phyloP scores from a whole-genome alignment of 2,113 vertebrate species.

The Suncus etruscus region DNA sequence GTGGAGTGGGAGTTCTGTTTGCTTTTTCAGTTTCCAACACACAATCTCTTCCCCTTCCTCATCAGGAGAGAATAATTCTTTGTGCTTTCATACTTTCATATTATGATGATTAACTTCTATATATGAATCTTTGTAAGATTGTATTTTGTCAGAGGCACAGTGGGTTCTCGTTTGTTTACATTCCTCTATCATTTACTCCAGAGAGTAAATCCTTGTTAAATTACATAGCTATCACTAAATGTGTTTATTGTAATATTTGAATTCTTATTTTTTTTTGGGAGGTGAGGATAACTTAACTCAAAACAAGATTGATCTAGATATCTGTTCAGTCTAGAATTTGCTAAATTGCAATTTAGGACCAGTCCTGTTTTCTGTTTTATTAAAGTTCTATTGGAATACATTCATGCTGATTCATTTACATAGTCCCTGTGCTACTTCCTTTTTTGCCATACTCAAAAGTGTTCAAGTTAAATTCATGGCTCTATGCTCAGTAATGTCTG shows the following conservation, averaged over 20 bases:
- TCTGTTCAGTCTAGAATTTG: not conserved
- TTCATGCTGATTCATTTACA: not conserved
- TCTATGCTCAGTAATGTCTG: too few relatives aligned
- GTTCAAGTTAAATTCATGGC: too few relatives aligned
- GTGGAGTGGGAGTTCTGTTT: not conserved
- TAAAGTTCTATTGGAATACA: slow-evolving; percentile 37
- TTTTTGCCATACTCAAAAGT: too few relatives aligned
- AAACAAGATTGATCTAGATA: not conserved
- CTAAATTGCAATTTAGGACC: not conserved
- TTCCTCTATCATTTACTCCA: not conserved
- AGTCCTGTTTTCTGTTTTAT: not conserved
- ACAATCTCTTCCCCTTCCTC: not conserved
- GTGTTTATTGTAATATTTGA: not conserved
- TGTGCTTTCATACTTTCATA: not conserved
- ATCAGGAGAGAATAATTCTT: not conserved
- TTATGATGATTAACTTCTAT: not conserved
- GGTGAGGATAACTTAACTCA: not conserved
- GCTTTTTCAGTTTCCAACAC: not conserved
- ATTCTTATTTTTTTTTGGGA: not conserved
- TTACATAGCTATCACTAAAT: not conserved
- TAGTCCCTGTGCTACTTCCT: not conserved
- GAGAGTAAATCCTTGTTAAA: not conserved
- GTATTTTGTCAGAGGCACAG: not conserved
- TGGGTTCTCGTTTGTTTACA: not conserved
- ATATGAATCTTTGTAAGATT: not conserved